Conservation (phyloP, 2,888 invertebrate genomes). For the Sphaerophoria taeniata region DNA sequence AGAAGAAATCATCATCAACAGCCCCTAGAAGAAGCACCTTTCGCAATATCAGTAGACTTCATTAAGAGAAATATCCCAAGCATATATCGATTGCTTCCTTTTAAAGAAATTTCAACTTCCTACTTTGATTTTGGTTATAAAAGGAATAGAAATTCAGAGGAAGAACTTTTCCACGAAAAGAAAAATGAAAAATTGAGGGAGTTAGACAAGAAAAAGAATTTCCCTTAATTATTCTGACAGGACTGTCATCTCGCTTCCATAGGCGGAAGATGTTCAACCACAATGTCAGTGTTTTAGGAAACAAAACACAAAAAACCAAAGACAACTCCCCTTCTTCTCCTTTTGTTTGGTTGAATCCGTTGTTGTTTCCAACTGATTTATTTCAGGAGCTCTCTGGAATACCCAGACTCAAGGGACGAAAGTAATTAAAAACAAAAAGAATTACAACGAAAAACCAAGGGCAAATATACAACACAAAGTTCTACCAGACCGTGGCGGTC, state of each 20-base stretch:
- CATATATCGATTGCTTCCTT: constrained; percentile 33
- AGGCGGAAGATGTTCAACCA: constrained; percentile 48
- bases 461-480: not conserved
- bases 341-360: not conserved
- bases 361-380: constrained; percentile 36
- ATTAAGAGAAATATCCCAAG: constrained; percentile 3
- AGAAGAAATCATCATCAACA: not conserved
- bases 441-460: constrained; percentile 32
- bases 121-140: not conserved
- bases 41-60: constrained; percentile 17
- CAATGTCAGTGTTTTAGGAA: constrained; percentile 19
- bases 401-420: constrained; percentile 51
- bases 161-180: constrained; percentile 14
- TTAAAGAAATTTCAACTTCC: constrained; percentile 54
- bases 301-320: not conserved
- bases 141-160: not conserved
- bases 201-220: constrained; percentile 12
- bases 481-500: constrained; percentile 4
- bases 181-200: not conserved
- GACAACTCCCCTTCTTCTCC: not conserved
- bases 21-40: constrained; percentile 15
- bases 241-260: constrained; percentile 41
- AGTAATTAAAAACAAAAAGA: constrained; percentile 57
- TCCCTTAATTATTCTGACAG: constrained; percentile 62
- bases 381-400: constrained; percentile 30